These are phyloP conservation scores for Ennomos erosarius DNA, from an alignment of 2,888 invertebrate species.

Conservation along the genomic window DNA sequence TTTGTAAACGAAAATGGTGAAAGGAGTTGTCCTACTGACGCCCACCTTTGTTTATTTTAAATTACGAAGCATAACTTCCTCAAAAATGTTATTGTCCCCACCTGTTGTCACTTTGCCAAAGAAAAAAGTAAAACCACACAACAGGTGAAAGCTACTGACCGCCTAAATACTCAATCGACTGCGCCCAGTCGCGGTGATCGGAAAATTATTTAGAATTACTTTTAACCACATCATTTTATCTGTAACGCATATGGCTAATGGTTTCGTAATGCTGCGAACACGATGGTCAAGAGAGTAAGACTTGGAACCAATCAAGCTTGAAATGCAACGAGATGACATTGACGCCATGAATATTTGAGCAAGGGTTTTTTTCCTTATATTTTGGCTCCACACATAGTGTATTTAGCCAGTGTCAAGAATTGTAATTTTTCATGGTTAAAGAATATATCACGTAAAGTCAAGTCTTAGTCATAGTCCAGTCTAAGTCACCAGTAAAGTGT, in stretches of 20 bases:
- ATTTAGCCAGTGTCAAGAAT: too few species aligned
- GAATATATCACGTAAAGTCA: too few species aligned
- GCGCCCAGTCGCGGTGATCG: conserved; percentile 50
- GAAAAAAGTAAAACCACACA: conserved; percentile 40
- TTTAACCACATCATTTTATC: conserved; percentile 38
- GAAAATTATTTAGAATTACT: conserved; percentile 46
- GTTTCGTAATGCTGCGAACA: conserved; percentile 11
- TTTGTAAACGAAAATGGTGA: too few species aligned
- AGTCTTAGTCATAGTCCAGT: too few species aligned
- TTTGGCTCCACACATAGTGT: too few species aligned
- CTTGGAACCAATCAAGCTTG: too few species aligned
- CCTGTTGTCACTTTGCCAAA: conserved; percentile 44
- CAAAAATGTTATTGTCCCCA: conserved; percentile 37
- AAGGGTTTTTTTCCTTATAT: too few species aligned
- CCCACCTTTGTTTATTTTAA: conserved; percentile 5
- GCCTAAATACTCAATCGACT: conserved; percentile 55
- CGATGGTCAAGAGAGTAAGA: conserved; percentile 3
- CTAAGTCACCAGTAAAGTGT: too few species aligned
- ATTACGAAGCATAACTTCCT: conserved; percentile 15
- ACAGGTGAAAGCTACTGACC: conserved; percentile 55
- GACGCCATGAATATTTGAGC: too few species aligned
- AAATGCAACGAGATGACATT: too few species aligned
- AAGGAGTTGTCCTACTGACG: too few species aligned
- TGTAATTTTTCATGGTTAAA: too few species aligned
- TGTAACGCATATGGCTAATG: conserved; percentile 39